Conservation (phyloP, 2,888 invertebrate species). For the Callyntrura sp. region DNA sequence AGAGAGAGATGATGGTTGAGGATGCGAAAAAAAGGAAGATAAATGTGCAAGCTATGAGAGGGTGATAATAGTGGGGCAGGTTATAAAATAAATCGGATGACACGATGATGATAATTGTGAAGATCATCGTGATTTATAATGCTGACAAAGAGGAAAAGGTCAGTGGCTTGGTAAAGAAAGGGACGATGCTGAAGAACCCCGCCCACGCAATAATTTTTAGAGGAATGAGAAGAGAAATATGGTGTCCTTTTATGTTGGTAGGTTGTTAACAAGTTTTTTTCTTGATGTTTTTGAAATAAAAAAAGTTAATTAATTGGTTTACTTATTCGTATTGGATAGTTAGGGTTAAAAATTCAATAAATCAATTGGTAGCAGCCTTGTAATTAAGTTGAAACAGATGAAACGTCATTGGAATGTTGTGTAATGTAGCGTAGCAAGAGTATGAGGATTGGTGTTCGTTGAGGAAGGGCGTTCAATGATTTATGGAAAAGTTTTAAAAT, state of each 20-base stretch:
- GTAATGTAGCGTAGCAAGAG: too few relatives aligned
- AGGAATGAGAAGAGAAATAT: background rate
- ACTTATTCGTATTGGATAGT: background rate
- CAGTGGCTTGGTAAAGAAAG: background rate
- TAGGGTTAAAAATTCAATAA: background rate
- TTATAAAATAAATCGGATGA: background rate
- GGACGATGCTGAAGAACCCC: background rate
- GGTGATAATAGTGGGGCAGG: background rate
- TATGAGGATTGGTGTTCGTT: too few relatives aligned
- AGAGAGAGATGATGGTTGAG: background rate
- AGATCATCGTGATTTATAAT: background rate
- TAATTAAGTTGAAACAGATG: background rate
- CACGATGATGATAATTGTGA: background rate
- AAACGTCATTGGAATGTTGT: background rate
- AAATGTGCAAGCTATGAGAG: background rate
- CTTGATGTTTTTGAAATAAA: too few relatives aligned
- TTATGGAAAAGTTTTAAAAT: background rate
- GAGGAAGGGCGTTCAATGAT: too few relatives aligned
- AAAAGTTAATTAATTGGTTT: too few relatives aligned
- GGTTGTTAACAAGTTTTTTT: background rate
- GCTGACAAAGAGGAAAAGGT: background rate
- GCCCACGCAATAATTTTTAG: background rate
- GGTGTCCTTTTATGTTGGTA: background rate
- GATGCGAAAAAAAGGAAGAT: conserved; percentile 11
- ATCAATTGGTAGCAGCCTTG: background rate